Percentiles rank a stretch among this genome's conserved stretches.
phyloP scores from a whole-genome alignment of 2,113 vertebrate genomes.

The Grallaria varia region DNA sequence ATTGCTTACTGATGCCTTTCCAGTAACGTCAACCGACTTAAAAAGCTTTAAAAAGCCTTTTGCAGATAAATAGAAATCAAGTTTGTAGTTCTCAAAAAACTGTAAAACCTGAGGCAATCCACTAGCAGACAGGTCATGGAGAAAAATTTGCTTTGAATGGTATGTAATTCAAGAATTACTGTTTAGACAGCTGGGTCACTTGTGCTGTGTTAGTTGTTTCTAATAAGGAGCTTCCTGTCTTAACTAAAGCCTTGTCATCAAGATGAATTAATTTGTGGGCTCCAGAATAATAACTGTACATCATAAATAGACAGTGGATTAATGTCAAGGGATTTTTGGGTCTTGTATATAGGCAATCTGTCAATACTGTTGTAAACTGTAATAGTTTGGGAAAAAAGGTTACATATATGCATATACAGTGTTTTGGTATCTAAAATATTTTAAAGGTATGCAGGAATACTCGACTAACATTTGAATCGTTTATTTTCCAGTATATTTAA shows the following conservation, averaged over 20 bases:
- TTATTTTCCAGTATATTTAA: not conserved
- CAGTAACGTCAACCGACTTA: not conserved
- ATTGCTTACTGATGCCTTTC: not conserved
- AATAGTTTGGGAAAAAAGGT: not conserved
- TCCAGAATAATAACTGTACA: not conserved
- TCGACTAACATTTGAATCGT: accelerated
- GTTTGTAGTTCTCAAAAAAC: not conserved
- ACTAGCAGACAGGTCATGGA: not conserved
- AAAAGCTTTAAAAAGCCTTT: not conserved
- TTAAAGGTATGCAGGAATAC: not conserved
- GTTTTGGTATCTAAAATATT: not conserved
- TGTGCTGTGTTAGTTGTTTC: not conserved
- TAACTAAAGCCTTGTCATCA: not conserved
- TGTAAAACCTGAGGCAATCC: not conserved
- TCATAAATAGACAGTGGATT: not conserved
- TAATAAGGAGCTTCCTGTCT: not conserved
- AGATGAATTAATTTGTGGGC: not conserved
- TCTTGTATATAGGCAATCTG: not conserved
- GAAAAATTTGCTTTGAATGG: not conserved
- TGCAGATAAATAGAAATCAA: not conserved
- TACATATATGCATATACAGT: accelerated
- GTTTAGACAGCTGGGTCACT: not conserved
- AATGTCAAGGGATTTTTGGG: not conserved
- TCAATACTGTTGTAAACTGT: not conserved
- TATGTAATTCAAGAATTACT: not conserved